Evolutionary conservation across 2,888 invertebrate genomes (phyloP), one percentile per base, ranked within the genome.

Genomic region (Oscheius sp.): DNA sequence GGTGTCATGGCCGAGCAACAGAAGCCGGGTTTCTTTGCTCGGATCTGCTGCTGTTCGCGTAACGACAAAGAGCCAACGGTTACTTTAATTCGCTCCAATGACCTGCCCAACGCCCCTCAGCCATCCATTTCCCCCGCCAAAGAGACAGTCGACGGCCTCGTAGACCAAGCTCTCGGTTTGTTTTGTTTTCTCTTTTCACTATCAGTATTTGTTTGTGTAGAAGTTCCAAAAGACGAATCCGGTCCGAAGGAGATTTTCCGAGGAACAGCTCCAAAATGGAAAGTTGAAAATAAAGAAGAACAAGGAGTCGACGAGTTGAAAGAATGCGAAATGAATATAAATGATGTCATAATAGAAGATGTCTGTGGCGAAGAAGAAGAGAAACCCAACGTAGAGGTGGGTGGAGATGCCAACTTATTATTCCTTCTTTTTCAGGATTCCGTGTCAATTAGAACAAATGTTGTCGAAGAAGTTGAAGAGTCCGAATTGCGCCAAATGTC

Each of bases 381-480:
- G n/a, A 59, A 71, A 71, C 71, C 46, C 27, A 6, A 16, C 7
- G 27, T 71, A 1, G 71, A 71, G 71, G 71, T 59, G n/a, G n/a
- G 43, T 7, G n/a, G n/a, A n/a, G n/a, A n/a, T n/a, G n/a, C n/a
- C 45, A 45, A 45, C 45, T 45, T 45, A 5, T 49, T 9, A 35
- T 35, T 3, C 5, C 35, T 35, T 9, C 21, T 23, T 46, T 49
- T 71, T 25, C 41, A 70, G 71, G 71, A 71, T 63, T 61, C 52
- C 1, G 71, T 71, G 21, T 61, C 61, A 3, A 71, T 71, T 41
- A 18, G 43, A 6, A 71, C 71, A 12, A 71, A 71, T 41, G 71
- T 71, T 7, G 49, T 71, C 16, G 71, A 71, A 52, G 71, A 71
- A 41, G 71, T 71, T 0, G 61, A 71, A 12, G 71, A 71, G 29